A percentile compares a stretch with the other conserved stretches of the same genome.
Evolutionary conservation across 2,797 vertebrate species (phyloP).

Genomic region (Lagodon rhomboides): DNA sequence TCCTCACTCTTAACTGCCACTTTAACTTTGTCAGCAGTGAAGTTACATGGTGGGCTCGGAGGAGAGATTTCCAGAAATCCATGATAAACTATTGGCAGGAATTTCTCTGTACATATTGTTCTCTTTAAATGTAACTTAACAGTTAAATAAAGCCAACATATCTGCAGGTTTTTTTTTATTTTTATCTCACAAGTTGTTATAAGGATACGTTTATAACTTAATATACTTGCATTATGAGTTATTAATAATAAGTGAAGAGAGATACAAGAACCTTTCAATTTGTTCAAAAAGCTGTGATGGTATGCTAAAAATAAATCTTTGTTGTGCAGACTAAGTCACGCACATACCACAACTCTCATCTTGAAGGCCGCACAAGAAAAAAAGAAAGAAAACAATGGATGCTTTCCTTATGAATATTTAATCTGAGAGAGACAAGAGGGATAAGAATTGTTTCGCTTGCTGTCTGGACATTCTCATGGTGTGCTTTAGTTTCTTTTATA

Average conservation of each 20-base stretch:
- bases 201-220: not conserved
- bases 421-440: slow-evolving; percentile 26
- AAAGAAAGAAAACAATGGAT: slow-evolving; percentile 46
- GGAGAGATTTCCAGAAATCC: not conserved
- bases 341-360: slow-evolving; percentile 23
- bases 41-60: not conserved
- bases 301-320: slow-evolving; percentile 37
- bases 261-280: not conserved
- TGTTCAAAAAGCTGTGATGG: slow-evolving; percentile 6
- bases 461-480: slow-evolving; percentile 6
- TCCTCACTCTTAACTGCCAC: not conserved
- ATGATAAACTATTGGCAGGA: not conserved
- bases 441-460: slow-evolving; percentile 20
- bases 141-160: not conserved
- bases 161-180: not conserved
- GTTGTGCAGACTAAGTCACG: slow-evolving; percentile 49
- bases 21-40: not conserved
- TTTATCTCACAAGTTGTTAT: not conserved
- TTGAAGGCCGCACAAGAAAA: not conserved
- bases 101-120: not conserved
- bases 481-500: slow-evolving; percentile 37
- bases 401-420: slow-evolving; percentile 45
- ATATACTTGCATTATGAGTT: not conserved
- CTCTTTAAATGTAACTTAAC: not conserved
- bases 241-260: not conserved